Conservation (phyloP, 1,140 invertebrate genomes). For the Scaptomyza pallida region DNA sequence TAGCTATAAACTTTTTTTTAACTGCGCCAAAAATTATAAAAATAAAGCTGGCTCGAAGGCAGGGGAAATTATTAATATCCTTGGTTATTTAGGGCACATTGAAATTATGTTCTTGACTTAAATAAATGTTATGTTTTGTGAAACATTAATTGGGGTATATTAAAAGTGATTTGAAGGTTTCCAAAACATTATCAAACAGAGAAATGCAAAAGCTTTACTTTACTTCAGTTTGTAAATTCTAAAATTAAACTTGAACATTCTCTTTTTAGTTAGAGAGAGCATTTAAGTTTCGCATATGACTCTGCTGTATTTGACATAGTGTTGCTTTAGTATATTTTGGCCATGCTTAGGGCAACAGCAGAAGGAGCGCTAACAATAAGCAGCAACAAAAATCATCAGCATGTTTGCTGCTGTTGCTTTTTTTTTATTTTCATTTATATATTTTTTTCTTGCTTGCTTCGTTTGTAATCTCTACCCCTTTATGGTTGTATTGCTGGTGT, state of each 20-base stretch:
- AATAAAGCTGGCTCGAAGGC: neutral
- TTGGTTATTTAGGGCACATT: neutral
- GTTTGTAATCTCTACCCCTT: conserved; percentile 78
- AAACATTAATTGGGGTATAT: too few species aligned
- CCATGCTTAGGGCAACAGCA: conserved; percentile 22
- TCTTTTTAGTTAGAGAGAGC: neutral
- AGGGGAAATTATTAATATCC: neutral
- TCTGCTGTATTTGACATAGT: conserved; percentile 20
- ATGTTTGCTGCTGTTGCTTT: conserved; percentile 71
- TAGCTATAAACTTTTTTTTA: neutral
- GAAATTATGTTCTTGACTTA: too few species aligned
- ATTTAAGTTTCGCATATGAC: conserved; percentile 20
- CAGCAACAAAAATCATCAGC: conserved; percentile 71
- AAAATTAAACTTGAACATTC: too few species aligned
- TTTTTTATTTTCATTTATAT: conserved; percentile 66
- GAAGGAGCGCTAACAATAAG: conserved; percentile 21
- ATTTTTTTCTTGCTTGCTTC: conserved; percentile 9
- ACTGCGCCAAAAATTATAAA: too few species aligned
- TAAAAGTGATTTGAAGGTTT: too few species aligned
- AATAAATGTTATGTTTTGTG: too few species aligned
- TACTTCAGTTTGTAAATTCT: too few species aligned
- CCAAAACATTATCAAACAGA: too few species aligned
- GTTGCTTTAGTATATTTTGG: conserved; percentile 35
- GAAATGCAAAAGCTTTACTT: too few species aligned
- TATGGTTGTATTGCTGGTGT: conserved; percentile 43